Conservation (phyloP, 2,113 vertebrate species). For the Percopsis transmontana region DNA sequence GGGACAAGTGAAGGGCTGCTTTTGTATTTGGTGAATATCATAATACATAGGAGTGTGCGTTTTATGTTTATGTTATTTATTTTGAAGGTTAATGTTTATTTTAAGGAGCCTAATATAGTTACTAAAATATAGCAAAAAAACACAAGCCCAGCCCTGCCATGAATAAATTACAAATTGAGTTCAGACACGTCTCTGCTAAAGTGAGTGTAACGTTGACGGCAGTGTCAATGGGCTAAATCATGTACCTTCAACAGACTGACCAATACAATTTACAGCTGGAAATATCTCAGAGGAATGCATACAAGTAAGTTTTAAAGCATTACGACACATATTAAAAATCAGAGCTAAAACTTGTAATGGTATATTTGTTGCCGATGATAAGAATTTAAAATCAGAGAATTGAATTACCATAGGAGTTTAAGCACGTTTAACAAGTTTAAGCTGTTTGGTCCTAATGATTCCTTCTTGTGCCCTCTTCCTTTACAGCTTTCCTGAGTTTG, state of each 20-base stretch:
- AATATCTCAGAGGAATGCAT: constrained; percentile 54
- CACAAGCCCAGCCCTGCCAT: no score
- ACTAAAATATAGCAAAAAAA: no score
- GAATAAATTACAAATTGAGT: no score
- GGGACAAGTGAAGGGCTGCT: no score
- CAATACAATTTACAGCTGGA: constrained; percentile 48
- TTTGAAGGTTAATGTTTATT: constrained; percentile 8
- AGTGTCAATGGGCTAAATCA: constrained; percentile 31
- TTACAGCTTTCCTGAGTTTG: constrained; percentile 42
- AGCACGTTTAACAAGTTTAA: constrained; percentile 17
- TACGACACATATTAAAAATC: constrained; percentile 5
- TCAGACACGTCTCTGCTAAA: no score
- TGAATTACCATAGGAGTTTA: constrained; percentile 19
- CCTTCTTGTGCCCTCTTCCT: constrained; percentile 45
- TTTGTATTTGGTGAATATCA: no score
- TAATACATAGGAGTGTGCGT: no score
- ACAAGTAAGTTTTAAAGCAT: constrained; percentile 41
- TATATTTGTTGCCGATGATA: constrained; percentile 7
- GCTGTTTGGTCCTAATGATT: constrained; percentile 45
- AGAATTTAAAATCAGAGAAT: constrained; percentile 22
- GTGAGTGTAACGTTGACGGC: background rate
- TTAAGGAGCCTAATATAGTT: no score
- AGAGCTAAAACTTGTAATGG: constrained; percentile 10
- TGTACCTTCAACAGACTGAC: constrained; percentile 60
- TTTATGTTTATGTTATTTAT: background rate